Base-by-base conservation (phyloP, 2,888 invertebrate species). In the Melolontha melolontha region DNA sequence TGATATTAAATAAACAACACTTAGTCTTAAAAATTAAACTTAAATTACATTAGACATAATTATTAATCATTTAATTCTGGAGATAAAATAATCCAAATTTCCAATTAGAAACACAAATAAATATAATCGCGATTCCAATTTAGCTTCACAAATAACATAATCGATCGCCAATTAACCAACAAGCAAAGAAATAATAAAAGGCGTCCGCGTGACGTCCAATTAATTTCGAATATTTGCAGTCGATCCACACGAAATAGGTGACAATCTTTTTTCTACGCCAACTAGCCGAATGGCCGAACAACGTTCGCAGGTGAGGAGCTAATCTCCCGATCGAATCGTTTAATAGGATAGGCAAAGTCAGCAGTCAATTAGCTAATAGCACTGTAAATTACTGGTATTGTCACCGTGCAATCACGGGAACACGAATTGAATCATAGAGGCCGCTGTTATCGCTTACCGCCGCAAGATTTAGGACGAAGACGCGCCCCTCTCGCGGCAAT, bases 321-420 rank as follows among this genome's bases (percentile, higher is more conserved):
- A 54, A n/a, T 54, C 40, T 40, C 14, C 29, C 12, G 44, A 44
- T 59, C 51, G 55, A 65, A 65, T 49, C 69, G 54, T 49, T 54
- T 71, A 71, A 69, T 49, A 41, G 68, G 68, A 64, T 51, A 67
- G 51, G 73, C 75, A 69, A 74, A 77, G 77, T 76, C 78, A 78
- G 78, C 78, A 79, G 77, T 78, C 78, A 79, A 79, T 79, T 79
- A 79, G 79, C 76, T 79, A 79, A 79, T 79, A 77, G 79, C 69
- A 59, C 75, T 71, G 78, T 73, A 78, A 79, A 79, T 79, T 79
- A 74, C 76, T 75, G 70, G 74, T 76, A 79, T 78, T 79, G 78
- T 79, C 78, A 74, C 70, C 69, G 69, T 55, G 76, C 75, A 77
- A 76, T 76, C 76, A 72, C 67, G 64, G 69, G 44, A 69, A 54